Percentiles rank a stretch among this genome's conserved stretches.
Evolutionary conservation across 2,888 invertebrate species (phyloP).

Genomic region (Crepidodera aurea): DNA sequence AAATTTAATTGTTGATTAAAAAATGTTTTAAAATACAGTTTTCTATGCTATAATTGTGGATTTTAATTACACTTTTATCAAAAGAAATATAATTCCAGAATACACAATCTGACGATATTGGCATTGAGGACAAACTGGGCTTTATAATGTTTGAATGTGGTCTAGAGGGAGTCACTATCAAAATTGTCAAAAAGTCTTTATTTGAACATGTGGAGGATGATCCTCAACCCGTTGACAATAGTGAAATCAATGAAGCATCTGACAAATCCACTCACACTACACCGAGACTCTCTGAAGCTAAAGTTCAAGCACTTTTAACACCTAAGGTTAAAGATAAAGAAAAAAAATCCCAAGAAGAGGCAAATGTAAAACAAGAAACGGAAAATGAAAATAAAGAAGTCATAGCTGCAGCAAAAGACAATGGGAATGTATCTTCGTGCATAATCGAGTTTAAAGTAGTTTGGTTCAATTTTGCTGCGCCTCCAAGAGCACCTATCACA

Average conservation of each 20-base stretch:
- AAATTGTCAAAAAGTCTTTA: conserved; percentile 77
- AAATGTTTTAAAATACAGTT: too few species aligned
- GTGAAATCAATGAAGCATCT: conserved; percentile 40
- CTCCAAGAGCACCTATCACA: conserved; percentile 92
- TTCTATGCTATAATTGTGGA: too few species aligned
- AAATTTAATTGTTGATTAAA: too few species aligned
- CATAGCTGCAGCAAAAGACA: conserved; percentile 65
- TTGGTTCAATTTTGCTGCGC: conserved; percentile 98
- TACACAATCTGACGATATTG: conserved; percentile 55
- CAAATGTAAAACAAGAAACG: conserved; percentile 32
- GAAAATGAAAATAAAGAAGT: conserved; percentile 46
- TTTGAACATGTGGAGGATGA: conserved; percentile 68
- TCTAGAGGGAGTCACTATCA: conserved; percentile 87
- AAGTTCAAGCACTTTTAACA: conserved; percentile 22
- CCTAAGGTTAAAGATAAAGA: conserved; percentile 36
- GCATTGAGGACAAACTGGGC: conserved; percentile 74
- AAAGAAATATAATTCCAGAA: conserved; percentile 32
- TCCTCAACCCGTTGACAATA: conserved; percentile 40
- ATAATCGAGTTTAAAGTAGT: conserved; percentile 88
- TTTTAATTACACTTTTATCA: too few species aligned
- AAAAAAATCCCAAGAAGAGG: conserved; percentile 37
- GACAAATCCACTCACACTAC: conserved; percentile 46
- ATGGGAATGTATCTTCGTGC: conserved; percentile 84
- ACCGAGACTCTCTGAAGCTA: conserved; percentile 42
- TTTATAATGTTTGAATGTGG: conserved; percentile 98